Conservation (phyloP, 2,888 invertebrate genomes). For the Cordilura impudica region DNA sequence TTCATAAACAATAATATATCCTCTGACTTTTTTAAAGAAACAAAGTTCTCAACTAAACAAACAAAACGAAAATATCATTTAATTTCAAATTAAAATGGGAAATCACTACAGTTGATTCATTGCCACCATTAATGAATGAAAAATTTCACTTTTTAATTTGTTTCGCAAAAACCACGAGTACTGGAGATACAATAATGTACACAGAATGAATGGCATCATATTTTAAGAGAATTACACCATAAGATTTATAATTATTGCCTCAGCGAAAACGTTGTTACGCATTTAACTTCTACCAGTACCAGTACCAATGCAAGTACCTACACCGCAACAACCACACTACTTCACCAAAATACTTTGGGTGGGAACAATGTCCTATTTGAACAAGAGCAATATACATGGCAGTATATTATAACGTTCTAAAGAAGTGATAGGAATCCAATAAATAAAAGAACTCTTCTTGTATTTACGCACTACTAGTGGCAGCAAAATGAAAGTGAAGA, state of each 20-base stretch:
- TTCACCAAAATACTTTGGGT: not conserved
- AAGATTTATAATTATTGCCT: not conserved
- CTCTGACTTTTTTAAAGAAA: too few relatives aligned
- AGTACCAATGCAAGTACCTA: too few relatives aligned
- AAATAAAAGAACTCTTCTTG: not conserved
- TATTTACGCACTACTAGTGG: not conserved
- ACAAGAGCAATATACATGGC: not conserved
- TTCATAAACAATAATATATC: too few relatives aligned
- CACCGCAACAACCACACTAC: not conserved
- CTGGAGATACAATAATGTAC: not conserved
- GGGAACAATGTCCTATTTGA: not conserved
- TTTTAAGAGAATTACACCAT: not conserved
- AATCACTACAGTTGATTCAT: not conserved
- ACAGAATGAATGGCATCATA: not conserved
- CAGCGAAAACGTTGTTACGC: not conserved
- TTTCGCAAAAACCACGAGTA: not conserved
- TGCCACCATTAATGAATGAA: not conserved
- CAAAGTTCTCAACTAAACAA: too few relatives aligned
- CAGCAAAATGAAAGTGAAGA: not conserved
- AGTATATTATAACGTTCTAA: not conserved
- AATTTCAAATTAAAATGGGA: not conserved
- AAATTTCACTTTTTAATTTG: not conserved
- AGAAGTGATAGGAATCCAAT: not conserved
- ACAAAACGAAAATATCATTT: too few relatives aligned
- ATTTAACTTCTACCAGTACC: not conserved